Conservation (phyloP, 2,113 vertebrate species). For the Phodopus roborovskii region DNA sequence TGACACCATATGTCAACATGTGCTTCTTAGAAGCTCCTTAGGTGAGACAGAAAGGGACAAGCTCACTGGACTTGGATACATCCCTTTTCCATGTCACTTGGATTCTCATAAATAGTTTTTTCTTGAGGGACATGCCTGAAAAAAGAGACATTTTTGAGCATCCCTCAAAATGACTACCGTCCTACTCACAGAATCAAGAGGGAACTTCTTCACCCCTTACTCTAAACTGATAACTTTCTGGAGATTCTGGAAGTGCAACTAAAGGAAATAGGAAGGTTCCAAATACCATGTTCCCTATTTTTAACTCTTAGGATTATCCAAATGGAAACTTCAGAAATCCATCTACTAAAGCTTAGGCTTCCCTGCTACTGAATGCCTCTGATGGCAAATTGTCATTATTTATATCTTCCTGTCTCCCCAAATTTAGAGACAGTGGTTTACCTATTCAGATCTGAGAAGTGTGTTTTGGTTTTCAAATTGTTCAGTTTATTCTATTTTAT, state of each 20-base stretch:
- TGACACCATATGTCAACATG: background rate
- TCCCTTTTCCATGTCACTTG: background rate
- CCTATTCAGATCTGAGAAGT: background rate
- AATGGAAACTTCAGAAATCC: background rate
- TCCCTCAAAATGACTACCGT: background rate
- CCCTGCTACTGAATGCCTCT: background rate
- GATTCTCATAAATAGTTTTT: slow-evolving; percentile 15
- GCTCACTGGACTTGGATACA: background rate
- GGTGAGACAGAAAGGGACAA: background rate
- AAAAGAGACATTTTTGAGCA: background rate
- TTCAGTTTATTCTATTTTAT: background rate
- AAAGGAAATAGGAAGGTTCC: background rate
- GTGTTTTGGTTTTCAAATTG: slow-evolving; percentile 17
- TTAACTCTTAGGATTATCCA: background rate
- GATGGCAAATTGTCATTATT: background rate
- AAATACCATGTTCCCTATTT: background rate
- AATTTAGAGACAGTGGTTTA: background rate
- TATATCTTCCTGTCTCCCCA: background rate
- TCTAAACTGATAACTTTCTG: background rate
- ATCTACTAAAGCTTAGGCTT: background rate
- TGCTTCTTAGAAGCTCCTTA: background rate
- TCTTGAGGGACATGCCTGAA: background rate
- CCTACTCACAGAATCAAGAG: background rate
- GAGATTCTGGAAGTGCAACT: background rate
- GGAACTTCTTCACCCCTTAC: accelerated